Percentiles rank a stretch among this genome's conserved stretches.
Evolutionary conservation across 2,797 vertebrate genomes (phyloP).

Genomic region (Acanthopagrus latus): DNA sequence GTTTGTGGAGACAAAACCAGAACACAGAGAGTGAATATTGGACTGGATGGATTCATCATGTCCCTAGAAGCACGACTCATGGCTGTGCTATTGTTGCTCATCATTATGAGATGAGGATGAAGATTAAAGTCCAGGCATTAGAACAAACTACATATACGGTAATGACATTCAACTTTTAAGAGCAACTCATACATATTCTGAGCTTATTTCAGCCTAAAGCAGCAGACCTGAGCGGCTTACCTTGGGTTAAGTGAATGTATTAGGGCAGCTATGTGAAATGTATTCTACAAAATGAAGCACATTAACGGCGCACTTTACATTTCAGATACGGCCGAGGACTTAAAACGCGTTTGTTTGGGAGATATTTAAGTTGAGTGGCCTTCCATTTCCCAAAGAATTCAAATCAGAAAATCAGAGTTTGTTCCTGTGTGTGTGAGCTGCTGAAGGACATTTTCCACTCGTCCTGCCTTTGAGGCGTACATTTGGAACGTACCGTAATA

Average conservation of each 20-base stretch:
- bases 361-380: neutral
- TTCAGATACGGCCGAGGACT: neutral
- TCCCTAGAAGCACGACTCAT: neutral
- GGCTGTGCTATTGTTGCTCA: neutral
- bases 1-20: neutral
- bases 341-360: neutral
- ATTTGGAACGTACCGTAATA: neutral
- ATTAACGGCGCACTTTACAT: neutral
- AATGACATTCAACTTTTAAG: neutral
- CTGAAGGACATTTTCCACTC: constrained; percentile 30
- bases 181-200: neutral
- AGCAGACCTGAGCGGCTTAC: neutral
- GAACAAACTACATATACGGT: neutral
- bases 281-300: neutral
- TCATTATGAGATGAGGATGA: neutral
- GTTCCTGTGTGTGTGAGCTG: neutral
- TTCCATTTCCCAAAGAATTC: neutral
- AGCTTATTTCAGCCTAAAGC: neutral
- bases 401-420: neutral
- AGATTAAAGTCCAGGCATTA: neutral
- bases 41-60: no score
- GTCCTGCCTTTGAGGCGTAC: neutral
- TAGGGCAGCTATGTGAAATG: neutral
- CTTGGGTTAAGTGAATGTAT: constrained; percentile 25
- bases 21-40: neutral